These are phyloP conservation scores for Perithous albicinctus DNA, from an alignment of 2,888 invertebrate genomes.

Conservation along the genomic window DNA sequence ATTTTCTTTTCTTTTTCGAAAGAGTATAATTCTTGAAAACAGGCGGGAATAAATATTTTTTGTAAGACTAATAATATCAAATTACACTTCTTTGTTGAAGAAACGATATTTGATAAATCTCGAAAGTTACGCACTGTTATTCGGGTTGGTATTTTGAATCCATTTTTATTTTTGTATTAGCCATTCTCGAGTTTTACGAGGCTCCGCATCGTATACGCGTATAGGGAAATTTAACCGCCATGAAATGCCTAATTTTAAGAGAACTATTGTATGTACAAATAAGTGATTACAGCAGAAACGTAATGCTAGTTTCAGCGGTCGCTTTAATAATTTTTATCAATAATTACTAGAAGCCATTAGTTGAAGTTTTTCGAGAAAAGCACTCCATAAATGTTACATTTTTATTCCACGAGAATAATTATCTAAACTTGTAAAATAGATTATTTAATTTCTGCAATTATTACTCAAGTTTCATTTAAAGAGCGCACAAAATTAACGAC, in stretches of 20 bases:
- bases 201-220: background rate
- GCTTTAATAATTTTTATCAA: background rate
- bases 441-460: background rate
- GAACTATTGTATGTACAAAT: background rate
- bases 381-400: background rate
- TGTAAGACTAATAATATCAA: no score
- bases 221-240: background rate
- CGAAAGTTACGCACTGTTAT: no score
- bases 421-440: background rate
- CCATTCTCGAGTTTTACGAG: constrained; percentile 5
- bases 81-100: no score
- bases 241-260: background rate
- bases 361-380: background rate
- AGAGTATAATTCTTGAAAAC: no score
- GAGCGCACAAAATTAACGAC: background rate
- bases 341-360: background rate
- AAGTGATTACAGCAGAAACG: background rate
- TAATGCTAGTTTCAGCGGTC: background rate
- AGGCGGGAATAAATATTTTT: no score
- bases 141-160: no score
- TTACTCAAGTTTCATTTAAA: background rate
- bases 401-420: background rate
- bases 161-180: no score
- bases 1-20: no score
- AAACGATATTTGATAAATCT: no score